Evolutionary conservation across 2,888 invertebrate genomes (phyloP).

Genomic region (Drosophila sordidapex): DNA sequence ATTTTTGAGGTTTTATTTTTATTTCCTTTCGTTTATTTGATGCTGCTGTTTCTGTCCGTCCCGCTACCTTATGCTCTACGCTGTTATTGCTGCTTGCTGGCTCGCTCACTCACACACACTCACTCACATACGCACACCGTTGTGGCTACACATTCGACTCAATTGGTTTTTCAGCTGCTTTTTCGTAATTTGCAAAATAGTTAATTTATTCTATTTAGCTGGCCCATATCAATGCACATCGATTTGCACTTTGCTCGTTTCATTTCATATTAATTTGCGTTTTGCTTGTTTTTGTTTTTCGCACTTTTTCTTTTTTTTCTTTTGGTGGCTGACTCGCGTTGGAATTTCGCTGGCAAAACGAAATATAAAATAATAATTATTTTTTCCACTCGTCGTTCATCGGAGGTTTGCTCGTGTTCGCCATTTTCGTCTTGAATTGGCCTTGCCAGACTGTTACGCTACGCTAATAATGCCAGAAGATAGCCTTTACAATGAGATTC

Average conservation of each 20-base stretch:
- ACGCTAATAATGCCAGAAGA: conserved; percentile 13
- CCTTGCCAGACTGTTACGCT: conserved; percentile 59
- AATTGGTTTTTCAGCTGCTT: conserved; percentile 71
- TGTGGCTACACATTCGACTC: conserved; percentile 52
- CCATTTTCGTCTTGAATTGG: conserved; percentile 72
- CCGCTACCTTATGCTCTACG: conserved; percentile 49
- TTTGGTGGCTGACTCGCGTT: conserved; percentile 61
- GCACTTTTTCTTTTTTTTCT: conserved; percentile 42
- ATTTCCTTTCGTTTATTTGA: conserved; percentile 69
- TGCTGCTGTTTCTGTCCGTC: conserved; percentile 36
- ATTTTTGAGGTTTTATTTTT: conserved; percentile 59
- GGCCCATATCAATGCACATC: conserved; percentile 40
- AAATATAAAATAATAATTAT: conserved; percentile 84
- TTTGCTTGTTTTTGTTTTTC: conserved; percentile 39
- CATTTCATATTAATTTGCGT: conserved; percentile 45
- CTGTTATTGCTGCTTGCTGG: conserved; percentile 40
- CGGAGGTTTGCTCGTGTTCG: conserved; percentile 80
- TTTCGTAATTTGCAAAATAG: conserved; percentile 71
- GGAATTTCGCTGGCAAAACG: conserved; percentile 83
- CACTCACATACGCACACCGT: conserved; percentile 55
- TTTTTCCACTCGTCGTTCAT: conserved; percentile 82
- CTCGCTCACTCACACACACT: conserved; percentile 45
- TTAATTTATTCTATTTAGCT: conserved; percentile 69
- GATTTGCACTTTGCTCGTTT: conserved; percentile 62
- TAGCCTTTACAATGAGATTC: background rate